Base-by-base conservation (phyloP, 2,797 vertebrate species). In the Phalloptychus januarius region DNA sequence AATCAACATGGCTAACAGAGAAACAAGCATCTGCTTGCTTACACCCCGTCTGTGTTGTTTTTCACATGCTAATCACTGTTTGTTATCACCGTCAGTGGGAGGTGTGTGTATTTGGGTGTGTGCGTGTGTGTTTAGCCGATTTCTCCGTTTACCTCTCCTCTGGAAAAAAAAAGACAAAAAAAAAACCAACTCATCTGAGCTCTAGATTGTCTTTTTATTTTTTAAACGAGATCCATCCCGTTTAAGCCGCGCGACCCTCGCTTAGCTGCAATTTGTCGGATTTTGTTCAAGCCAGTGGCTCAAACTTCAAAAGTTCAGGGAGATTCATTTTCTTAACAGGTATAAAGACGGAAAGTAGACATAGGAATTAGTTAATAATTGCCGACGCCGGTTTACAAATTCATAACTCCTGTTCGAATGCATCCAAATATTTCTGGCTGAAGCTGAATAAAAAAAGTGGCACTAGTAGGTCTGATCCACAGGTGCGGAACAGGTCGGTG, bases 31-130 rank as follows among this genome's bases (percentile, higher is more conserved):
- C 87, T 91, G 90, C 87, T 93, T 91, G 91, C 89, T 93, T 89
- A 89, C 87, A 92, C 90, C 75, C 88, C 77, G 86, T 92, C 90
- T 90, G 83, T 93, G 90, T 91, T 92, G 92, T 94, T 92, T 93
- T 94, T 93, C 93, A 92, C 88, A 94, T 94, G 91, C 91, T 94
- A 95, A 95, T 95, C 92, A 90, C 86, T 94, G 91, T 93, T 93
- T 95, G 91, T 94, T 94, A 93, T 93, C 92, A 91, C 85, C 46
- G 48, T 79, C 90, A 84, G 90, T 91, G 89, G 92, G 93, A 92
- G 90, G 93, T 87, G 87, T 88, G 83, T 11, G 79, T 84, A 81
- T 93, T 84, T 87, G 90, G 78, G 79, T 76, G 85, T 74, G 86
- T 20, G 48, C 6, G 83, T 78, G 83, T 89, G 67, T 78, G 71